Conservation (phyloP, 1,140 invertebrate genomes). For the Diachasma alloeum region DNA sequence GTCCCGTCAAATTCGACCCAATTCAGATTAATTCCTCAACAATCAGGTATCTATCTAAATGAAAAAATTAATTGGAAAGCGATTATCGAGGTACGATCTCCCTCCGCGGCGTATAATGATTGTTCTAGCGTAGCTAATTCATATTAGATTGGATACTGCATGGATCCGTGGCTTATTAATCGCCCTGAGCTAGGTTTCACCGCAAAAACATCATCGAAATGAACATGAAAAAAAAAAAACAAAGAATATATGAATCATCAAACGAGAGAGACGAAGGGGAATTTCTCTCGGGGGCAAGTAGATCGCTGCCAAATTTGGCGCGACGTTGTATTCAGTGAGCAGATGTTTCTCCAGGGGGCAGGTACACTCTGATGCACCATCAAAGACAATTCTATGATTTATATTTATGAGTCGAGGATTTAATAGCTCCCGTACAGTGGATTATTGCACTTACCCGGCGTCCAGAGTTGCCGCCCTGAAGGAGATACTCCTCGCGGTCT, state of each 20-base stretch:
- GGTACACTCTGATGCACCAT: constrained; percentile 27
- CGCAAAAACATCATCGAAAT: background rate
- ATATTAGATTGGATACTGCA: constrained; percentile 6
- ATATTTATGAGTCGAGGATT: constrained; percentile 42
- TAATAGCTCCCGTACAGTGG: constrained; percentile 28
- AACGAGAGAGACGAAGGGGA: background rate
- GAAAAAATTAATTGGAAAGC: constrained; percentile 50
- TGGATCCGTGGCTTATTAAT: constrained; percentile 6
- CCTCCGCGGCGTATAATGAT: constrained; percentile 39
- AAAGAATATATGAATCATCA: background rate
- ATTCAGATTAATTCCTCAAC: background rate
- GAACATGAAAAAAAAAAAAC: background rate
- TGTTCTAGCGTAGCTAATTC: constrained; percentile 19
- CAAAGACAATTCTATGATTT: constrained; percentile 51
- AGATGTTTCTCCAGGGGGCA: constrained; percentile 47
- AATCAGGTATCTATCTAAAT: constrained; percentile 3
- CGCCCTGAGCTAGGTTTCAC: background rate
- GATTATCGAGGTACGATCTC: constrained; percentile 36
- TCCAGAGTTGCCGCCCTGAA: constrained; percentile 1
- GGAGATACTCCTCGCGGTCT: background rate
- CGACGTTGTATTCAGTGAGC: constrained; percentile 33
- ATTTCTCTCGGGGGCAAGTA: constrained; percentile 13
- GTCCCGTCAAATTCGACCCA: background rate
- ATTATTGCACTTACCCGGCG: background rate
- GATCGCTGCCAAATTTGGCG: constrained; percentile 49